Evolutionary conservation across 2,113 vertebrate species (phyloP).

Genomic region (Zingel zingel): DNA sequence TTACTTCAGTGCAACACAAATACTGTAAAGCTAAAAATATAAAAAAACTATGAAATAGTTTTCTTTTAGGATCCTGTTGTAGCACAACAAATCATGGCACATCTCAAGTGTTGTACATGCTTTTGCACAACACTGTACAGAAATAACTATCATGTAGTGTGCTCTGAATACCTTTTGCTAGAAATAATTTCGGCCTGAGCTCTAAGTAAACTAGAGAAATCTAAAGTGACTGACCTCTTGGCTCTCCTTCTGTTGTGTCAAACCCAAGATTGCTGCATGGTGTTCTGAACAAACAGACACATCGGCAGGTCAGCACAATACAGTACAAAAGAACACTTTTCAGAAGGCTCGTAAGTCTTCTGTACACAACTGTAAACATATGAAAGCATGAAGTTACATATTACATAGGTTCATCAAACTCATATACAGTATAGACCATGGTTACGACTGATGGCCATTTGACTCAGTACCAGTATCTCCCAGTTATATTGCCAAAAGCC

Average conservation of each 20-base stretch:
- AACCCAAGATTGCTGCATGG: slow-evolving; percentile 76
- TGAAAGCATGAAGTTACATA: not conserved
- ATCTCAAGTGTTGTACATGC: too few relatives aligned
- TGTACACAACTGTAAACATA: not conserved
- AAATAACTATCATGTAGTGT: too few relatives aligned
- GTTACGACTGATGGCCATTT: too few relatives aligned
- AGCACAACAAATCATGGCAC: too few relatives aligned
- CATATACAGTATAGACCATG: not conserved
- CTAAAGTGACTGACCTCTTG: slow-evolving; percentile 78
- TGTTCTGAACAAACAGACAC: slow-evolving; percentile 80
- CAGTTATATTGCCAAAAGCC: not conserved
- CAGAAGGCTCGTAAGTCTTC: not conserved
- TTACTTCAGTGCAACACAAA: too few relatives aligned
- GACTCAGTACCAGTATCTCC: not conserved
- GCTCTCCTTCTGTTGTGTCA: slow-evolving; percentile 74
- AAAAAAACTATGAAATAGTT: too few relatives aligned
- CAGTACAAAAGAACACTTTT: not conserved
- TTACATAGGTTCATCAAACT: not conserved
- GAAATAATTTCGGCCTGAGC: too few relatives aligned
- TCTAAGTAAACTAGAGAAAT: not conserved
- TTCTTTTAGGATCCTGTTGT: too few relatives aligned
- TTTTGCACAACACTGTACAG: too few relatives aligned
- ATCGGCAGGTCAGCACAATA: slow-evolving; percentile 35
- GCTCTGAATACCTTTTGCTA: too few relatives aligned
- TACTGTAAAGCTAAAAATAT: too few relatives aligned